Evolutionary conservation across 2,797 vertebrate genomes (phyloP), one percentile per base, ranked within the genome.

Genomic region (Trematomus bernacchii): DNA sequence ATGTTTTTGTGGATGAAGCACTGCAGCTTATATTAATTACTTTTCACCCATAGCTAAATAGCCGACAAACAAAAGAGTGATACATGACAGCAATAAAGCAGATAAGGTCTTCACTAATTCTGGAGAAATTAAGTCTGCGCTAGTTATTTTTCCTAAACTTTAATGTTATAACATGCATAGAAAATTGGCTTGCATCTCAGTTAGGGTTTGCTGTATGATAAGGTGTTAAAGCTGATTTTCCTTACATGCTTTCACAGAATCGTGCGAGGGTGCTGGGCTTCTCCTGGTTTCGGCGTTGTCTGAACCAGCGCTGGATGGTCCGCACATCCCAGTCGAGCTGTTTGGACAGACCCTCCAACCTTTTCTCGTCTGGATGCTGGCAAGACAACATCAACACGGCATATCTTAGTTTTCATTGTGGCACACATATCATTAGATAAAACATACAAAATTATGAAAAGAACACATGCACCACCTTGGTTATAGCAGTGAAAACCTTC

Each of bases 191-290:
- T 14, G 19, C 7, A 51, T 53, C 59, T 48, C 23, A 16, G 8
- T 59, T 9, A 30, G 15, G 11, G n/a, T 46, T 2, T 12, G 16
- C 51, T 44, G 16, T 21, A 12, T 42, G 19, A 1, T 48, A 60
- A 43, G 60, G 19, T 16, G 40, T 37, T 19, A 0, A 7, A 44
- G 44, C 15, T 5, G 21, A 58, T 70, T 71, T 13, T 19, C 73
- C 98, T 97, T 94, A 99, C 98, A 98, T 98, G 98, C 98, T 99
- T 88, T 99, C 98, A 77, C 98, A 99, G 95, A 99, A 99, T 63
- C 95, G 96, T 0, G 95, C 96, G 47, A 99, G 95, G 6, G 96
- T 98, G 92, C 98, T 99, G 62, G 98, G 98, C 71, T 99, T 99
- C 92, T 99, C 98, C 92, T 99, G 98, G 93, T 99, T 99, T 83